Evolutionary conservation across 2,888 invertebrate genomes (phyloP).

Genomic region (Melieria picta): DNA sequence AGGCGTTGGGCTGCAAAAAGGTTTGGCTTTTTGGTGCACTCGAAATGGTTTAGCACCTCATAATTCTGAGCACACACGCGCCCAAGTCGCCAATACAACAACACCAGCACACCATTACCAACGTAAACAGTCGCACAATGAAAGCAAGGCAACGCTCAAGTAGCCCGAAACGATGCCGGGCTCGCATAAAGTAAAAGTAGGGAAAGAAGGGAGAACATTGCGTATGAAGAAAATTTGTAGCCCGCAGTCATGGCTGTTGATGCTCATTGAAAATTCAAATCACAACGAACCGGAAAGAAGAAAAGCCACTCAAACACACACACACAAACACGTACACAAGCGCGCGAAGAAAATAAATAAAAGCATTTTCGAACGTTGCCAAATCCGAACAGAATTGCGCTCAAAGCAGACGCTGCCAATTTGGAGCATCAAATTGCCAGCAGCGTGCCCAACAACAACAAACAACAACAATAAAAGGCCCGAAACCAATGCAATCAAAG

Average conservation of each 20-base stretch:
- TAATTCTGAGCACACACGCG: conserved; percentile 15
- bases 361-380: neutral
- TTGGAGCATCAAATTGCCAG: neutral
- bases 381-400: neutral
- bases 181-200: too few relatives aligned
- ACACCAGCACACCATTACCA: too few relatives aligned
- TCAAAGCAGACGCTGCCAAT: neutral
- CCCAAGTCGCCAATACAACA: neutral
- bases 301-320: conserved; percentile 48
- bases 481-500: neutral
- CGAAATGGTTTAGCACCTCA: conserved; percentile 29
- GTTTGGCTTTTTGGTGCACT: neutral
- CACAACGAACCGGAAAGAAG: conserved; percentile 56
- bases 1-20: too few relatives aligned
- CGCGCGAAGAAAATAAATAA: neutral
- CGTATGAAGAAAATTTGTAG: neutral
- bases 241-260: neutral
- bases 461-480: neutral
- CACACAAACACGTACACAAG: neutral
- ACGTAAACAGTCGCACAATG: neutral
- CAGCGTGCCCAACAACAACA: neutral
- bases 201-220: too few relatives aligned
- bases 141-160: neutral
- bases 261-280: conserved; percentile 56
- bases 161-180: neutral